These are phyloP conservation scores for Noctuana brunneofusca DNA, from an alignment of 2,888 invertebrate genomes.

Conservation along the genomic window DNA sequence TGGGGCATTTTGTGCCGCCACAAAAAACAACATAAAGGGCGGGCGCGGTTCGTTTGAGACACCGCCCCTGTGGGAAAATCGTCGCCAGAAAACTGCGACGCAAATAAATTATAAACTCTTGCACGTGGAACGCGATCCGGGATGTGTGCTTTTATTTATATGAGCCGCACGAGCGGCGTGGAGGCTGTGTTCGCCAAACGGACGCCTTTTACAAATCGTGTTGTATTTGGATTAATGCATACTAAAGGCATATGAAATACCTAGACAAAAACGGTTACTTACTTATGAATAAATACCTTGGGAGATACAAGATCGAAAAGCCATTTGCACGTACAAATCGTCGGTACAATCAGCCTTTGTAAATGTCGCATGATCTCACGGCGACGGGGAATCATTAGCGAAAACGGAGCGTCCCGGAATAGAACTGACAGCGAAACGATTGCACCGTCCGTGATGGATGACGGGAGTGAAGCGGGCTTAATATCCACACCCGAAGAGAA, in stretches of 20 bases:
- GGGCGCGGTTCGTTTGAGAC: constrained; percentile 80
- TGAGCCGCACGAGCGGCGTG: constrained; percentile 27
- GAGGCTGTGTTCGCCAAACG: constrained; percentile 16
- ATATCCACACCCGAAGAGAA: constrained; percentile 59
- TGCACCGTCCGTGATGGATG: constrained; percentile 78
- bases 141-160: constrained; percentile 51
- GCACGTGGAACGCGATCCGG: constrained; percentile 70
- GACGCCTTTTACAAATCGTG: constrained; percentile 26
- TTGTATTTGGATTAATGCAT: constrained; percentile 12
- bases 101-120: constrained; percentile 81
- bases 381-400: constrained; percentile 73
- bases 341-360: constrained; percentile 63
- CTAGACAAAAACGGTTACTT: constrained; percentile 18
- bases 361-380: constrained; percentile 51
- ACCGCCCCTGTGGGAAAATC: constrained; percentile 82
- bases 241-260: constrained; percentile 3
- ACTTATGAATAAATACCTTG: constrained; percentile 21
- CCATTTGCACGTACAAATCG: constrained; percentile 56
- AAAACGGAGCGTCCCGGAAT: constrained; percentile 79
- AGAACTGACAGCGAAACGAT: constrained; percentile 79
- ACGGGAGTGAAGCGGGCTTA: constrained; percentile 59
- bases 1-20: constrained; percentile 78
- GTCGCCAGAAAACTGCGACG: constrained; percentile 81
- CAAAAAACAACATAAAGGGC: constrained; percentile 82
- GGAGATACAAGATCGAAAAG: constrained; percentile 34